Evolutionary conservation across 1,140 invertebrate species (phyloP).

Genomic region (Pogonus chalceus): DNA sequence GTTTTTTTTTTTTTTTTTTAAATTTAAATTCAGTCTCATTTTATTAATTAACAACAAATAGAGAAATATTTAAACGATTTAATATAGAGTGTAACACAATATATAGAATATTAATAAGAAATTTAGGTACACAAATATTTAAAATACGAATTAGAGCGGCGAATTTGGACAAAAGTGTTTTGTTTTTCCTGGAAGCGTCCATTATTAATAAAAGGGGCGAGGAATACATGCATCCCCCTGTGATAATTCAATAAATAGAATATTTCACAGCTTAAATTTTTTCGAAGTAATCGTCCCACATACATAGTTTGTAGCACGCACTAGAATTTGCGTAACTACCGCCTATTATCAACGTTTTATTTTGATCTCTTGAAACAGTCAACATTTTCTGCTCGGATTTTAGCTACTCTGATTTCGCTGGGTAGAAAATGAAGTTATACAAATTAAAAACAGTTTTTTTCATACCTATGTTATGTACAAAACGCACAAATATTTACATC

Average conservation of each 20-base stretch:
- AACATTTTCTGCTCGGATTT: neutral
- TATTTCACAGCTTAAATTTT: slow-evolving; percentile 1
- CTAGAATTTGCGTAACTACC: no score
- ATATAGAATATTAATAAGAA: no score
- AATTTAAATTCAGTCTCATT: no score
- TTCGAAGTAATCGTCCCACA: neutral
- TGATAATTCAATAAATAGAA: no score
- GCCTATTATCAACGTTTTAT: no score
- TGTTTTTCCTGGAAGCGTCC: neutral
- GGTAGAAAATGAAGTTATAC: slow-evolving; percentile 3
- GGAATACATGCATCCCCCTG: slow-evolving; percentile 1
- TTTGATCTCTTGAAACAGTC: neutral
- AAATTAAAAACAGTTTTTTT: neutral
- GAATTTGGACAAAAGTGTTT: no score
- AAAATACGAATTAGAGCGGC: no score
- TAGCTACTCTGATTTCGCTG: neutral
- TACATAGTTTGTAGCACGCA: neutral
- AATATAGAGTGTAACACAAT: no score
- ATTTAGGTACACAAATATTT: no score
- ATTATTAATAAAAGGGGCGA: neutral
- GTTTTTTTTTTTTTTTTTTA: no score
- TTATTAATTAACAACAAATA: no score
- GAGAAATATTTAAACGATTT: no score
- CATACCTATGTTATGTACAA: neutral
- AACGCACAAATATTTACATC: slow-evolving; percentile 3